Base-by-base conservation (phyloP, 2,113 vertebrate species). In the Phylloscopus trochiloides region DNA sequence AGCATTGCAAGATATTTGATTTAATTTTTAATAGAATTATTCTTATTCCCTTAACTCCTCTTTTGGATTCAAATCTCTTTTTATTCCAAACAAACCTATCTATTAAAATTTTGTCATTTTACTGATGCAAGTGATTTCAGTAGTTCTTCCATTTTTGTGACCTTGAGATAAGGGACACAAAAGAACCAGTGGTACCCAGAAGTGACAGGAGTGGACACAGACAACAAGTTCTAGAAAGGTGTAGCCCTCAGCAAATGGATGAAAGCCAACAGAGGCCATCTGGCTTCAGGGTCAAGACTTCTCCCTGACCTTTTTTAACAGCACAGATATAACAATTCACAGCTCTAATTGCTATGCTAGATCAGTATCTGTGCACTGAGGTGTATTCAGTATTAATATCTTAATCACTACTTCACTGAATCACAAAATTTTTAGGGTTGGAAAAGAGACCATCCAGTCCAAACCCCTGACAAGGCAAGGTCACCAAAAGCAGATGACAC, bases 211-310 rank as follows among this genome's bases (percentile, higher is more conserved):
- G 17, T 70, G 38, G 36, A 55, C 25, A 51, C 11, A 67, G 16
- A 4, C 34, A 79, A 6, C 0, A 0, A 17, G 5, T 14, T 86
- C 14, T 67, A 21, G 45, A 59, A 75, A 31, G 34, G 9, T 6
- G 4, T 36, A 88, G 22, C 29, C 55, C 9, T 17, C 52, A 87
- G 43, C 32, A 82, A 45, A 52, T 19, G 26, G 57, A 59, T 71
- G 10, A 51, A 58, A 85, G 14, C 14, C 61, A 93, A 29, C 6
- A 90, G 57, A 85, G 3, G 20, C 40, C 40, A 52, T 36, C 52
- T 67, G 71, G 26, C 17, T 82, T 75, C 28, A 79, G 66, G 52
- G 71, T 19, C 52, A 82, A 36, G 40, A 59, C 20, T 82, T 51
- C 17, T 94, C 31, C 26, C 52, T 51, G 40, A 75, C 40, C 21